Conservation (phyloP, 1,140 invertebrate genomes). For the Caenorhabditis inopinata region DNA sequence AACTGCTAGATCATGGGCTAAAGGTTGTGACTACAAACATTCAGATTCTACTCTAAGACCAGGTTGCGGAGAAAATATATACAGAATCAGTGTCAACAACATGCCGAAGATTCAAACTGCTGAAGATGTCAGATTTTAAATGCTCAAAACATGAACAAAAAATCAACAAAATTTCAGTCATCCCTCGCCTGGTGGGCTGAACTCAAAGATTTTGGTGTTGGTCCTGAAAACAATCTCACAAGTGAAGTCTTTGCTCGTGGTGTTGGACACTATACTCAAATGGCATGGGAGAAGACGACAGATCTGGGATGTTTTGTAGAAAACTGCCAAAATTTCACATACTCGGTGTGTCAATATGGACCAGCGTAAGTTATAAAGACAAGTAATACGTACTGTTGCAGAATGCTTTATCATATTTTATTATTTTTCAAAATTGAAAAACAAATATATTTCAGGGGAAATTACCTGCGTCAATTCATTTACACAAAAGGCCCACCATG, state of each 20-base stretch:
- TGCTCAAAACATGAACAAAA: neutral
- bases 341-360: conserved; percentile 23
- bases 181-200: conserved; percentile 14
- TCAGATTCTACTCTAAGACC: neutral
- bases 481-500: conserved; percentile 19
- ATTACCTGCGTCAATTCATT: conserved; percentile 17
- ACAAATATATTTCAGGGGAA: conserved; percentile 19
- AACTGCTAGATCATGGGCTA: conserved; percentile 11
- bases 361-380: conserved; percentile 6
- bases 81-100: neutral
- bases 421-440: neutral
- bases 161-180: neutral
- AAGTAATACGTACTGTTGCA: no score
- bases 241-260: neutral
- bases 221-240: conserved; percentile 26
- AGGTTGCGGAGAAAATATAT: neutral
- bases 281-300: neutral
- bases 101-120: conserved; percentile 25
- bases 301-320: conserved; percentile 9
- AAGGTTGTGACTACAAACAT: neutral
- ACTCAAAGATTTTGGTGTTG: conserved; percentile 29
- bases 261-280: conserved; percentile 26
- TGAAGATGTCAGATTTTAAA: neutral
- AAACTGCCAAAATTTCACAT: neutral
- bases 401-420: no score